These are phyloP conservation scores for Parazoanthus atlanticus DNA, from an alignment of 92 coral and sea anemone species.

Conservation along the genomic window DNA sequence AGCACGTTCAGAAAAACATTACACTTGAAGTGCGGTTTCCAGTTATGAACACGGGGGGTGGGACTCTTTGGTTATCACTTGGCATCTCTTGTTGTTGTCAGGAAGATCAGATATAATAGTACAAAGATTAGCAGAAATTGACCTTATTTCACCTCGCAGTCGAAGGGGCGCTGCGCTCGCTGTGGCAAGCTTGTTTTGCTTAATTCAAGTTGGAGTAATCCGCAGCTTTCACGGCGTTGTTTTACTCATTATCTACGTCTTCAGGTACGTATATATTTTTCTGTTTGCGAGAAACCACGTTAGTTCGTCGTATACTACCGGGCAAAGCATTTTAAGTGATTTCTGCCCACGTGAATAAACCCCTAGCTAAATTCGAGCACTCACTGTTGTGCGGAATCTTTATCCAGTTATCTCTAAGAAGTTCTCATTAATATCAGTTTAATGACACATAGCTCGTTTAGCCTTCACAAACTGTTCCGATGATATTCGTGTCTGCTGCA, in stretches of 20 bases:
- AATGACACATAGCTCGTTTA: neutral
- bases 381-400: neutral
- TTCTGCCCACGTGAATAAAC: neutral
- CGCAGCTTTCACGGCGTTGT: neutral
- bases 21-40: neutral
- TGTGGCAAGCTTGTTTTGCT: constrained; percentile 2
- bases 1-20: neutral
- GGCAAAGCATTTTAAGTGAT: neutral
- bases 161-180: neutral
- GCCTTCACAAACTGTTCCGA: neutral
- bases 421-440: neutral
- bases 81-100: constrained; percentile 26
- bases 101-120: constrained; percentile 18
- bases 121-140: constrained; percentile 36
- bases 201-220: neutral
- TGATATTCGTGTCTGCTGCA: neutral
- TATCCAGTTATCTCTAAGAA: neutral
- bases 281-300: neutral
- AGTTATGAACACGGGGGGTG: constrained; percentile 21
- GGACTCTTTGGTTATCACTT: neutral
- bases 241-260: neutral
- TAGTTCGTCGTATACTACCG: neutral
- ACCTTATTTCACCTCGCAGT: constrained; percentile 33
- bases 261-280: constrained; percentile 16
- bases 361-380: neutral